These are phyloP conservation scores for Eupleurogrammus muticus DNA, from an alignment of 2,797 vertebrate species.

Conservation along the genomic window DNA sequence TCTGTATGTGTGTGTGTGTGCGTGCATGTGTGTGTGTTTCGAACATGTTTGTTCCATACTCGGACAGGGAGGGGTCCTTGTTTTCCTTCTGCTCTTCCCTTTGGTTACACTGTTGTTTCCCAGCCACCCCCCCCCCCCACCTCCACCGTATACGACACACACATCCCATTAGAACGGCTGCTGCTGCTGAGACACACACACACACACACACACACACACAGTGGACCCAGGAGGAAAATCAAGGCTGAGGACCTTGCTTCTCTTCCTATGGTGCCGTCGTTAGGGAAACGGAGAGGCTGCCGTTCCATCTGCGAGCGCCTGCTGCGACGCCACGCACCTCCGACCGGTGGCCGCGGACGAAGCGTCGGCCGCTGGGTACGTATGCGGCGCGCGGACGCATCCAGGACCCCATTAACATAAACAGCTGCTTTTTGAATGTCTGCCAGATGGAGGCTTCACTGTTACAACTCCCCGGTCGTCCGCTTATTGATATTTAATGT, in stretches of 20 bases:
- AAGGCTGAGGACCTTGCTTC: constrained; percentile 78
- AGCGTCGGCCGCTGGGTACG: constrained; percentile 18
- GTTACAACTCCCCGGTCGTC: constrained; percentile 11
- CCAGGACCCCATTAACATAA: constrained; percentile 38
- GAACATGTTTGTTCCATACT: constrained; percentile 72
- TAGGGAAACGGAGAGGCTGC: constrained; percentile 82
- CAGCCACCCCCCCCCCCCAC: constrained; percentile 48
- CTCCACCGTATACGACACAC: constrained; percentile 64
- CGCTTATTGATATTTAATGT: constrained; percentile 46
- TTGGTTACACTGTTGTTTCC: constrained; percentile 81
- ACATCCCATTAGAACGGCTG: constrained; percentile 76
- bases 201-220: constrained; percentile 31
- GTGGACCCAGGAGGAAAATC: constrained; percentile 75
- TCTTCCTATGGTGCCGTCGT: constrained; percentile 80
- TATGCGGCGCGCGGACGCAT: background rate
- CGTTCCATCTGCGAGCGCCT: constrained; percentile 67
- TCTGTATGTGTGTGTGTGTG: constrained; percentile 56
- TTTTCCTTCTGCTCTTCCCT: constrained; percentile 80
- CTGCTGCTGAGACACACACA: constrained; percentile 52
- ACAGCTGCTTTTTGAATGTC: constrained; percentile 40
- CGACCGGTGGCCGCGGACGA: constrained; percentile 11
- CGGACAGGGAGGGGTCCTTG: constrained; percentile 79
- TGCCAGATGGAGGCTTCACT: constrained; percentile 35
- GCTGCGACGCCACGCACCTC: constrained; percentile 45
- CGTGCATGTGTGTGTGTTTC: constrained; percentile 44